Base-by-base conservation (phyloP, 2,113 vertebrate species). In the Psephotus haematonotus region DNA sequence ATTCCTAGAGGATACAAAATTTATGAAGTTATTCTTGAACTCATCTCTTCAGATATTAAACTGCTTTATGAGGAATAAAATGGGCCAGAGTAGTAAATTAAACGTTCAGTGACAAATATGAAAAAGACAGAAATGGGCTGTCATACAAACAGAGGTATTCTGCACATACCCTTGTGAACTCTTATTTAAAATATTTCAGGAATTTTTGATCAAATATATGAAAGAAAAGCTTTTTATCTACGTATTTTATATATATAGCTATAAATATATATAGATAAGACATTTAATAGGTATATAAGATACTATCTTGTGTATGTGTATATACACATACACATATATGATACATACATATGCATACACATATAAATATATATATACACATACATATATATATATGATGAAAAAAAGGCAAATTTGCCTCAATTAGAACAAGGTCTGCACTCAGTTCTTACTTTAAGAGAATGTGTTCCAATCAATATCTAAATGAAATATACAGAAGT, bases 11-110 rank as follows among this genome's bases (percentile, higher is more conserved):
- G 57, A 90, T 55, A 81, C 12, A 92, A 88, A 83, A 93, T 78
- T 80, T 50, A 87, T 80, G 4, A 88, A 74, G 46, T 70, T 89
- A 82, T 92, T 91, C 44, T 69, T 94, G 68, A 93, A 77, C 46
- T 83, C 53, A 53, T 74, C n/a, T 83, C 70, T 82, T 85, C 78
- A 76, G 27, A 63, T 85, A 94, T 63, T 69, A 53, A 88, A 83
- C 35, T 90, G 46, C 20, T 84, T 90, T 71, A 86, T 47, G 27
- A 74, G 8, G 49, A 90, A 82, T 49, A 92, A 85, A 93, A 57
- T 3, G 1, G 62, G 78, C 19, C 43, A 76, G 41, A 93, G 70
- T 3, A 71, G 70, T 55, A 86, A 85, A 80, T 63, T 44, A 82
- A 74, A 80, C 70, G 14, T 60, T 82, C 50, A 86, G 29, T 78